Percentiles rank a stretch among this genome's conserved stretches.
Conservation (phyloP, 1,140 invertebrate genomes). For the silkworm (Bombyx mori) region DNA sequence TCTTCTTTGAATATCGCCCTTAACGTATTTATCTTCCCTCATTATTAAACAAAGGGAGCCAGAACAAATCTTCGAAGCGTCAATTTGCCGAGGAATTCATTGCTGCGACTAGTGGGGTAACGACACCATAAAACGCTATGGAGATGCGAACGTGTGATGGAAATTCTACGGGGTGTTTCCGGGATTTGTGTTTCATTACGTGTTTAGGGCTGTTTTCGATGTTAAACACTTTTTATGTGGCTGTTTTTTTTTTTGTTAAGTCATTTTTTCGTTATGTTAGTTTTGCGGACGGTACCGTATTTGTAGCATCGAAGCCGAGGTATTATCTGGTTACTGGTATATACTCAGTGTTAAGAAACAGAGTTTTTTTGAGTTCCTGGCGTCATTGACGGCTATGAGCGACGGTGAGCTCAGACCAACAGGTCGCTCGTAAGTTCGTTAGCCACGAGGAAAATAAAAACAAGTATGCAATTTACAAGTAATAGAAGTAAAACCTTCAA, state of each 20-base stretch:
- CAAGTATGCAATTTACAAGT: no score
- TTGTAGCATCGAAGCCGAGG: no score
- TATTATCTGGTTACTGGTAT: no score
- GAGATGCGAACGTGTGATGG: neutral
- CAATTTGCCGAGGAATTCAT: conserved; percentile 5
- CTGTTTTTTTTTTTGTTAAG: neutral
- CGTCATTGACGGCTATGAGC: no score
- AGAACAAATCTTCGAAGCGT: conserved; percentile 12
- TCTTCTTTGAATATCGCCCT: no score
- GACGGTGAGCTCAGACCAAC: no score
- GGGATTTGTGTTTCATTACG: neutral
- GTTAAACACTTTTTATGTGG: neutral
- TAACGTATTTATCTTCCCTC: conserved; percentile 6
- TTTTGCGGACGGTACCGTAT: neutral
- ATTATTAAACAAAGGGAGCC: conserved; percentile 18
- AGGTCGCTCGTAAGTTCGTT: no score
- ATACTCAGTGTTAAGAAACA: no score
- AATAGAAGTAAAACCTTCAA: no score
- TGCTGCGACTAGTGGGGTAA: neutral
- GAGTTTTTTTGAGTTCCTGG: no score
- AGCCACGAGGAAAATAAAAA: no score
- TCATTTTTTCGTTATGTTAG: neutral
- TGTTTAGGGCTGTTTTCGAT: neutral
- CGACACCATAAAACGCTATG: conserved; percentile 1
- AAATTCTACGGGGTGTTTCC: neutral